Conservation (phyloP, 2,888 invertebrate species). For the Norana najaformis region DNA sequence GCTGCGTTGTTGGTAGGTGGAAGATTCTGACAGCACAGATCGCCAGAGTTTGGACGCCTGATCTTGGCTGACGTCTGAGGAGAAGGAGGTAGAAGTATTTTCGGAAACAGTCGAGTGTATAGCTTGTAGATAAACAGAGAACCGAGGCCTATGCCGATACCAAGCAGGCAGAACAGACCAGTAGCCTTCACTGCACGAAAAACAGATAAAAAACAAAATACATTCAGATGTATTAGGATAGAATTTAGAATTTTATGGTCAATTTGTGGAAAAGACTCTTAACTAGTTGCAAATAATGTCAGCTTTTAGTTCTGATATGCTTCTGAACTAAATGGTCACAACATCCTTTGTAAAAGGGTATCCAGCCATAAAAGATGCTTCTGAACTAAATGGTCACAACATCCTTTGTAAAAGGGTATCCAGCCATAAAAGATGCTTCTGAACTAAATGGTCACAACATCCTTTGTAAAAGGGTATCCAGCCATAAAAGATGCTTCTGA, state of each 20-base stretch:
- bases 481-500: no score
- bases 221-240: not conserved
- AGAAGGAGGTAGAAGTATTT: conserved; percentile 8
- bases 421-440: no score
- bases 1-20: not conserved
- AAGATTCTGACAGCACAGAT: conserved; percentile 3
- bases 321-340: not conserved
- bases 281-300: not conserved
- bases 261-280: not conserved
- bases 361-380: not conserved
- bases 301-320: not conserved
- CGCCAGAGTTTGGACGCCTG: conserved; percentile 21
- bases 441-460: not conserved
- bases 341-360: not conserved
- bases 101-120: conserved; percentile 46
- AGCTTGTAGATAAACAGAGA: conserved; percentile 62
- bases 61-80: not conserved
- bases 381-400: not conserved
- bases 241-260: not conserved
- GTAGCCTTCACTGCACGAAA: conserved; percentile 58
- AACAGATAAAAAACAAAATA: not conserved
- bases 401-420: not conserved
- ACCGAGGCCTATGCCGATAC: conserved; percentile 60
- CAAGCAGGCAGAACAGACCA: conserved; percentile 62
- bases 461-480: not conserved